Conservation (phyloP, 1,140 invertebrate species). For the Apis cerana region DNA sequence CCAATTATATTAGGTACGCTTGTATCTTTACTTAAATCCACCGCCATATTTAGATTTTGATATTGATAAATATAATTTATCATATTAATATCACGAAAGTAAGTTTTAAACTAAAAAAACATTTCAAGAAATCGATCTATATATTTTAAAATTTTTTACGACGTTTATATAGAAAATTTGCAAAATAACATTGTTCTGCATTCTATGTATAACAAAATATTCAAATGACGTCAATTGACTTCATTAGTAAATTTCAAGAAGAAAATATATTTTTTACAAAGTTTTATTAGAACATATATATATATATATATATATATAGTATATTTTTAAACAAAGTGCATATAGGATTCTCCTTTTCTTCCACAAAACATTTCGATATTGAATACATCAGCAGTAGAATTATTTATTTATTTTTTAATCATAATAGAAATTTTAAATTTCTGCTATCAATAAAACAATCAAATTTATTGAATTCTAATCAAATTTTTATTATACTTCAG, state of each 20-base stretch:
- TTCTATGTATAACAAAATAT: not conserved
- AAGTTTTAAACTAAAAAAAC: not conserved
- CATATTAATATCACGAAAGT: not conserved
- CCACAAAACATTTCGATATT: not conserved
- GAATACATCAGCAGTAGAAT: not conserved
- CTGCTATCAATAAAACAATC: not conserved
- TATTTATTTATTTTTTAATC: not conserved
- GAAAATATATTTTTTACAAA: conserved; percentile 33
- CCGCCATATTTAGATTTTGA: not conserved
- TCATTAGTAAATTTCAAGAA: not conserved
- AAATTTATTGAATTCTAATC: not conserved
- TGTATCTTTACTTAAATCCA: conserved; percentile 11
- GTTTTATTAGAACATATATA: not conserved
- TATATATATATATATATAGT: not conserved
- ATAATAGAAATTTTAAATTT: not conserved
- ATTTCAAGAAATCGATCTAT: not conserved
- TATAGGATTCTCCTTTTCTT: not conserved
- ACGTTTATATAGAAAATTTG: not conserved
- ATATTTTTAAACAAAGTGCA: not conserved
- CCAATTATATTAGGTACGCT: conserved; percentile 8
- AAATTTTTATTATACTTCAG: not conserved
- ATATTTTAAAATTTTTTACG: not conserved
- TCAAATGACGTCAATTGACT: not conserved
- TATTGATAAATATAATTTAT: not conserved
- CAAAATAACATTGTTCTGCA: not conserved